Conservation (phyloP, 2,888 invertebrate genomes). For the Trichogramma evanescens region DNA sequence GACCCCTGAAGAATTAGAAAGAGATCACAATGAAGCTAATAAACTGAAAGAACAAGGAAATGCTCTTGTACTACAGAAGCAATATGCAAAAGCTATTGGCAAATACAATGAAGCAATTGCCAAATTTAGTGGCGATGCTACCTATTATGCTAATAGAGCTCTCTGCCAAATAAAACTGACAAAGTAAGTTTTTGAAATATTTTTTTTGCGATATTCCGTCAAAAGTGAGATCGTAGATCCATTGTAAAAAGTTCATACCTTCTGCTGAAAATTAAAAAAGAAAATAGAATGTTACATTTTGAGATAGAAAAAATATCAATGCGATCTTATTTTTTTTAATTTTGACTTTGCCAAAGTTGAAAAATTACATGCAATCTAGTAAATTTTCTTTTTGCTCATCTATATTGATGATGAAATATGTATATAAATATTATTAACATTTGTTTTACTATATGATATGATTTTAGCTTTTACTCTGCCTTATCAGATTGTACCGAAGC, state of each 20-base stretch:
- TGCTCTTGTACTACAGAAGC: conserved; percentile 64
- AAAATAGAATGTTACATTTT: too few species aligned
- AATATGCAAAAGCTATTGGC: conserved; percentile 78
- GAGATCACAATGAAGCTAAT: conserved; percentile 54
- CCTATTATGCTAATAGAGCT: conserved; percentile 82
- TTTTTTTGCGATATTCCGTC: neutral
- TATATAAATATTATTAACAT: neutral
- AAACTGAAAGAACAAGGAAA: conserved; percentile 78
- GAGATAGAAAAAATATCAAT: neutral
- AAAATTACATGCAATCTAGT: neutral
- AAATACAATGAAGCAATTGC: conserved; percentile 86
- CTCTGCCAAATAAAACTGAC: conserved; percentile 77
- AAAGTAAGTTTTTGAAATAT: conserved; percentile 52
- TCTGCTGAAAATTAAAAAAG: too few species aligned
- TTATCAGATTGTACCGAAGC: conserved; percentile 78
- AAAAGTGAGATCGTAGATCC: neutral
- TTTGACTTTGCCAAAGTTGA: neutral
- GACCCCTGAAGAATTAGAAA: conserved; percentile 50
- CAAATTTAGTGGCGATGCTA: conserved; percentile 67
- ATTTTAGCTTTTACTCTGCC: conserved; percentile 58
- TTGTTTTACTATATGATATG: conserved; percentile 17
- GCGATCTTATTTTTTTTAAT: conserved; percentile 23
- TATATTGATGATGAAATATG: conserved; percentile 33
- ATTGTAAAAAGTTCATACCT: neutral
- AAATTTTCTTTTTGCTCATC: neutral